Conservation (phyloP, 2,888 invertebrate species). For the Erebia palarica region DNA sequence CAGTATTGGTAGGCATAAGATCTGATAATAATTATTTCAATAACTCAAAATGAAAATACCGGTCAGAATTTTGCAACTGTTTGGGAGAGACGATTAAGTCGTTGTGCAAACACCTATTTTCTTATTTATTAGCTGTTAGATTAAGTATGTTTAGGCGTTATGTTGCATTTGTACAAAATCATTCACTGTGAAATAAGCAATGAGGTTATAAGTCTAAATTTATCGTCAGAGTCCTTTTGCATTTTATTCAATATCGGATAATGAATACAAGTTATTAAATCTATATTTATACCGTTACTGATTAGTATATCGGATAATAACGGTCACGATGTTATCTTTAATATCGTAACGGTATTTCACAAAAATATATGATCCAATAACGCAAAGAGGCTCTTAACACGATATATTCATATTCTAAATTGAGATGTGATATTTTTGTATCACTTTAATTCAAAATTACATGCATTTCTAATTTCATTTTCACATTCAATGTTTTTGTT, state of each 20-base stretch:
- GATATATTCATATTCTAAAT: conserved; percentile 77
- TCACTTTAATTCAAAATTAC: conserved; percentile 55
- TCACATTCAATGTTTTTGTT: conserved; percentile 20
- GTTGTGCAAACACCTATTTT: conserved; percentile 58
- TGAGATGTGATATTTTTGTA: conserved; percentile 73
- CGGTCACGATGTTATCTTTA: not conserved
- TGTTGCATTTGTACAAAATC: conserved; percentile 71
- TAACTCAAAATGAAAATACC: not conserved
- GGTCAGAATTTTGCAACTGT: not conserved
- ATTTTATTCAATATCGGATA: not conserved
- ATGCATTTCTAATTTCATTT: conserved; percentile 24
- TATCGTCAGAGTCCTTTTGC: conserved; percentile 20
- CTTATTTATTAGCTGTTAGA: conserved; percentile 69
- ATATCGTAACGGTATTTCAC: not conserved
- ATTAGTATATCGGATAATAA: not conserved
- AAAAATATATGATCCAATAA: not conserved
- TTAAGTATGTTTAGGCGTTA: conserved; percentile 66
- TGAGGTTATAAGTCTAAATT: conserved; percentile 59
- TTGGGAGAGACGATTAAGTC: not conserved
- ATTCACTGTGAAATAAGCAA: conserved; percentile 62
- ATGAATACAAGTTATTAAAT: not conserved
- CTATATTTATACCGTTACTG: not conserved
- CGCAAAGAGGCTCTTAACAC: conserved; percentile 41
- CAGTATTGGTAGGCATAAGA: no score
- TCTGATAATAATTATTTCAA: not conserved